phyloP scores from a whole-genome alignment of 1,140 invertebrate species.

The Ganaspis sp. region DNA sequence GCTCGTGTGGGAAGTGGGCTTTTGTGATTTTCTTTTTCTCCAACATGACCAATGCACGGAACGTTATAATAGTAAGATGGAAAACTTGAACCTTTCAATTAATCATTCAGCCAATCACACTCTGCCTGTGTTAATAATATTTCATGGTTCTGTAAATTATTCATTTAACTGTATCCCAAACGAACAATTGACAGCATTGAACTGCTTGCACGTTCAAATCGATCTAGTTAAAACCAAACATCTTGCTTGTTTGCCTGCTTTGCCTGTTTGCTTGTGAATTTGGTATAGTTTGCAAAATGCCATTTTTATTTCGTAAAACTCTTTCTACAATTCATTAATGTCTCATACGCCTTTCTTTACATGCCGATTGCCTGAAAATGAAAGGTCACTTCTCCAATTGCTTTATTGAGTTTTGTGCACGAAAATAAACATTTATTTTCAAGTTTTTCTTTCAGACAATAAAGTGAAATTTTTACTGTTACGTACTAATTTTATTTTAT shows the following conservation, averaged over 20 bases:
- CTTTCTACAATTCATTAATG: slow-evolving; percentile 36
- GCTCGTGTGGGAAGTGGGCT: not conserved
- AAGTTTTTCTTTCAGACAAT: too few relatives aligned
- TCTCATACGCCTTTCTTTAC: slow-evolving; percentile 24
- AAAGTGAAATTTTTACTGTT: too few relatives aligned
- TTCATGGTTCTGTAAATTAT: too few relatives aligned
- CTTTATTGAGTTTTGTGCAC: too few relatives aligned
- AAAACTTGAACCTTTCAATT: not conserved
- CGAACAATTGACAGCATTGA: not conserved
- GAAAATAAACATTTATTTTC: too few relatives aligned
- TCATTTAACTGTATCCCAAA: not conserved
- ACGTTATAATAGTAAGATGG: not conserved
- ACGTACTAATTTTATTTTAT: too few relatives aligned
- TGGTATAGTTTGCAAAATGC: not conserved
- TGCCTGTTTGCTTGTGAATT: slow-evolving; percentile 50
- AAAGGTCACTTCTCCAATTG: too few relatives aligned
- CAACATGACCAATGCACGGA: not conserved
- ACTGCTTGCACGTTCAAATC: not conserved
- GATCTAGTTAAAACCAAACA: not conserved
- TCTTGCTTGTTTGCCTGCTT: slow-evolving; percentile 35
- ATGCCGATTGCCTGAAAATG: slow-evolving; percentile 33
- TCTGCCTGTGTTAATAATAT: not conserved
- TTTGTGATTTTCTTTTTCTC: not conserved
- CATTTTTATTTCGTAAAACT: not conserved
- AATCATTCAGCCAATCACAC: not conserved